phyloP scores from a whole-genome alignment of 92 coral and sea anemone genomes.

The Bergia puertoricense region DNA sequence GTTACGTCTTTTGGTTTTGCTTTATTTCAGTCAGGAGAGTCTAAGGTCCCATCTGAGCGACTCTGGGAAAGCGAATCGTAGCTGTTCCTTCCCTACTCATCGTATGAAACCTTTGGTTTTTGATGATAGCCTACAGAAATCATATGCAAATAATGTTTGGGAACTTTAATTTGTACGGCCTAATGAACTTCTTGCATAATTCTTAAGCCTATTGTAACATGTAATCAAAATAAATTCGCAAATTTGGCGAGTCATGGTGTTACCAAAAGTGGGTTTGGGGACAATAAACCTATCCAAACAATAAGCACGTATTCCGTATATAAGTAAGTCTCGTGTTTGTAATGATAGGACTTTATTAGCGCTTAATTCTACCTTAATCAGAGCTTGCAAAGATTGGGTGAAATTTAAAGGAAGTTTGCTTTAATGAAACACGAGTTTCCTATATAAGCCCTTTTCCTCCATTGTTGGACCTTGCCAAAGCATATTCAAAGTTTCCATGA shows the following conservation, averaged over 20 bases:
- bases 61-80: constrained; percentile 29
- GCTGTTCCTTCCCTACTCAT: constrained; percentile 35
- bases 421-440: too few relatives aligned
- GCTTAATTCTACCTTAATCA: too few relatives aligned
- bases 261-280: neutral
- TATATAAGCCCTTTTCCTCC: too few relatives aligned
- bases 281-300: neutral
- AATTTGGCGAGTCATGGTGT: neutral
- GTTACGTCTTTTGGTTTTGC: constrained; percentile 30
- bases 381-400: too few relatives aligned
- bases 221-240: neutral
- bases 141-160: constrained; percentile 1
- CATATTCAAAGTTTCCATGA: too few relatives aligned
- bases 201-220: constrained; percentile 1
- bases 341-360: too few relatives aligned
- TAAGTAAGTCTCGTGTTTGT: neutral
- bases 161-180: neutral
- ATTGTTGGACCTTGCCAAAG: too few relatives aligned
- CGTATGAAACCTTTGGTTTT: constrained; percentile 14
- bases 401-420: too few relatives aligned
- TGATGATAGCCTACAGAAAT: constrained; percentile 29
- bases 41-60: constrained; percentile 42
- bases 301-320: neutral
- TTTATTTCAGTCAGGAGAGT: constrained; percentile 28
- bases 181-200: neutral